These are phyloP conservation scores for Pyrrhia umbra DNA, from an alignment of 2,888 invertebrate species.

Conservation along the genomic window DNA sequence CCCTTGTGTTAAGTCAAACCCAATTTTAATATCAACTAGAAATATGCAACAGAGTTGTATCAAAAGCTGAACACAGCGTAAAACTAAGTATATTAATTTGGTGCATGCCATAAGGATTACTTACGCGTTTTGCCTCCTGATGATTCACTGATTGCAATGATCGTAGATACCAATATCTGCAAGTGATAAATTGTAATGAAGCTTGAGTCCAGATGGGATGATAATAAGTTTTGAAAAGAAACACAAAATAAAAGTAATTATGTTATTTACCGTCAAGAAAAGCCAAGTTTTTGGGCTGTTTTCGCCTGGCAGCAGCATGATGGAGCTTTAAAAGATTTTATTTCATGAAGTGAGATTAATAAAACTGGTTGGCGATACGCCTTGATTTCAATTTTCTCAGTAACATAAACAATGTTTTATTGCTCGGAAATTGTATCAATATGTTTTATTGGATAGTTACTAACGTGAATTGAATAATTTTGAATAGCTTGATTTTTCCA, in stretches of 20 bases:
- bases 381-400: conserved; percentile 76
- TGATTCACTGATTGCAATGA: conserved; percentile 59
- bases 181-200: conserved; percentile 27
- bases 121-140: conserved; percentile 69
- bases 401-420: conserved; percentile 65
- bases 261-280: conserved; percentile 69
- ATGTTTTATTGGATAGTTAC: conserved; percentile 30
- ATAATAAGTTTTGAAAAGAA: neutral
- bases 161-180: conserved; percentile 46
- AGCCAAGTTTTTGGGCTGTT: conserved; percentile 66
- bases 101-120: conserved; percentile 18
- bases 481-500: neutral
- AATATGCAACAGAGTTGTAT: conserved; percentile 53
- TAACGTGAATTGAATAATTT: neutral
- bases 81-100: conserved; percentile 16
- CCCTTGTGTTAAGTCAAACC: conserved; percentile 78
- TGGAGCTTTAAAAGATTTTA: conserved; percentile 60
- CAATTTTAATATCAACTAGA: conserved; percentile 80
- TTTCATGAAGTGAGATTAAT: conserved; percentile 45
- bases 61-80: conserved; percentile 14
- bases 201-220: neutral
- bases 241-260: neutral
- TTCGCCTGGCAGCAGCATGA: conserved; percentile 67
- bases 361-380: conserved; percentile 65
- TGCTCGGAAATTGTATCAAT: conserved; percentile 34